Evolutionary conservation across 53 echinoderm and acorn worm genomes (phyloP), one percentile per base, ranked within the genome.

Genomic region (Henricia sp.): DNA sequence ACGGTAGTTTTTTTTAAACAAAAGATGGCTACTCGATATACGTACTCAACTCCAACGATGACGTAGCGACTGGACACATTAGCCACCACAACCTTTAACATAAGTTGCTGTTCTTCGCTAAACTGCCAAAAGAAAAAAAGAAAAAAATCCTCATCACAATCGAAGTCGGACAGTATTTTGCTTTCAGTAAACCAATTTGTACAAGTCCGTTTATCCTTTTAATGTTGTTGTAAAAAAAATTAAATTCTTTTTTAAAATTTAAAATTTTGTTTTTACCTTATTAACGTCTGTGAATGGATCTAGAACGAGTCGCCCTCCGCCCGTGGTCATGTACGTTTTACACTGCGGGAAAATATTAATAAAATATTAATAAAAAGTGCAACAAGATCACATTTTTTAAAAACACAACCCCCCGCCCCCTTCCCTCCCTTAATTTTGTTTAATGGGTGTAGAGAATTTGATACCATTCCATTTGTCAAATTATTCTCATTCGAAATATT

Each of bases 61-160:
- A 91, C 91, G 74, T 93, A 93, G 3, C 85, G 50, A 67, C 88
- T 85, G 9, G 93, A 78, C 6, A 91, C 52, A 23, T 88, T 93
- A 8, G 93, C 93, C 6, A 93, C 71, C 24, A 75, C 86, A 2
- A 32, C 21, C 29, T 86, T 82, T 34, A 92, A 86, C 36, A 25
- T 39, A 2, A 41, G 83, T 50, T 77, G 25, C 67, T 19, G n/a
- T 32, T n/a, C 71, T 12, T 34, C 71, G 16, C 13, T 46, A 44
- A 71, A 38, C 71, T 71, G 16, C 50, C 14, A 20, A 37, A 37
- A 44, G 55, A 17, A 55, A 55, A n/a, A 24, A 55, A 10, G 14
- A 10, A 14, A 10, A 46, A 46, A 46, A 14, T 46, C 8, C 8
- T 8, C 14, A 46, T 10, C 48, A 10, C 8, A 46, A 46, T 10